A percentile compares a stretch with the other conserved stretches of the same genome.
Conservation (phyloP, 2,113 vertebrate genomes). For the Actenoides lindsayi region DNA sequence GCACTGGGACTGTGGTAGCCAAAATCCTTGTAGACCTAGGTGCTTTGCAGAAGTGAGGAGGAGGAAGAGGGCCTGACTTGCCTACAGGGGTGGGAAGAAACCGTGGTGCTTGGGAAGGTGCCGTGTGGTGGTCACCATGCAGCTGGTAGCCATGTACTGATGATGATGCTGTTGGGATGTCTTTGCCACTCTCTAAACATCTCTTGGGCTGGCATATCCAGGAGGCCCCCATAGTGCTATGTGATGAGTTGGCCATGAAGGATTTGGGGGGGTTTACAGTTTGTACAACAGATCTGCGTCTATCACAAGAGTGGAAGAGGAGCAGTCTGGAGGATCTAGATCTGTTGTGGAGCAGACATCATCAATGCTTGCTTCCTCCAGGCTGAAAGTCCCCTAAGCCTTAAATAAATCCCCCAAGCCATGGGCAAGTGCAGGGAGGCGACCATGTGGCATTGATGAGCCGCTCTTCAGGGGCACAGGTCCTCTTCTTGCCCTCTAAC, state of each 20-base stretch:
- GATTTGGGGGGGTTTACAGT: background rate
- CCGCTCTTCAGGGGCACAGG: background rate
- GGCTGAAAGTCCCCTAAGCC: background rate
- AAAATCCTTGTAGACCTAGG: background rate
- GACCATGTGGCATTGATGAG: background rate
- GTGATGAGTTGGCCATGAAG: background rate
- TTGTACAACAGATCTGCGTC: background rate
- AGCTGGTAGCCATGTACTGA: background rate
- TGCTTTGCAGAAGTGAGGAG: background rate
- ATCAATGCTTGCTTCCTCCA: background rate
- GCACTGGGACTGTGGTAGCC: accelerated
- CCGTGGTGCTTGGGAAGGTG: background rate
- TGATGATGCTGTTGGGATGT: background rate
- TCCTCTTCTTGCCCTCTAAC: background rate
- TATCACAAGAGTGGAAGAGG: background rate
- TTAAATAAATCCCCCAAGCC: background rate
- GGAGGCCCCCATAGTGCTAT: background rate
- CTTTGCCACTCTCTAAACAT: accelerated
- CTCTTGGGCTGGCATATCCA: background rate
- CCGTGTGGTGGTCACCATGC: accelerated
- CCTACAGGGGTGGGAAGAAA: background rate
- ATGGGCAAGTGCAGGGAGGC: background rate
- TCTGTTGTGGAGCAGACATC: background rate
- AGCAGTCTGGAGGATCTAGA: background rate
- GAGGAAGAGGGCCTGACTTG: background rate